Evolutionary conservation across 1,140 invertebrate genomes (phyloP).

Genomic region (Pollicipes pollicipes): DNA sequence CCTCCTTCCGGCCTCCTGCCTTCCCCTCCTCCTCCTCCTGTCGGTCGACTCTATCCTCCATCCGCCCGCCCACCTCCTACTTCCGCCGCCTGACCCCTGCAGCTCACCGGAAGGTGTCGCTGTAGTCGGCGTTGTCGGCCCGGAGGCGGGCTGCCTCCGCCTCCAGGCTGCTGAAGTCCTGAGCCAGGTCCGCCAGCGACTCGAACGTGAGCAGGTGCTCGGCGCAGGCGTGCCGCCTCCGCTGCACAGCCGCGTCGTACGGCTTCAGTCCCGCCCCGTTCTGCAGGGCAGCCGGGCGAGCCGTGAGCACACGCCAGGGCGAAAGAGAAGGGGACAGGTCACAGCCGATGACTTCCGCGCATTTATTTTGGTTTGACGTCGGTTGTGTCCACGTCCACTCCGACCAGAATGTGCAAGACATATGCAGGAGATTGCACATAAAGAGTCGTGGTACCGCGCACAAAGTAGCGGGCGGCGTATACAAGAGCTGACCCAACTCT

Average conservation of each 20-base stretch:
- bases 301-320: no score
- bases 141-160: neutral
- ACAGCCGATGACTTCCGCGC: neutral
- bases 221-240: conserved; percentile 17
- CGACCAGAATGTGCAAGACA: no score
- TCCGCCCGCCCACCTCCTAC: no score
- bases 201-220: conserved; percentile 14
- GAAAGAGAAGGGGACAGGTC: neutral
- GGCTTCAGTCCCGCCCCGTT: conserved; percentile 19
- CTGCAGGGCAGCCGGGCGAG: no score
- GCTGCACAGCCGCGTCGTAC: conserved; percentile 17
- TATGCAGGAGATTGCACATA: neutral
- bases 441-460: no score
- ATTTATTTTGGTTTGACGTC: neutral
- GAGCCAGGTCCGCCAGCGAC: neutral
- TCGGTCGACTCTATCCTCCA: no score
- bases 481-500: no score
- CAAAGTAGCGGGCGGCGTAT: no score
- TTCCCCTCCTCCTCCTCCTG: no score
- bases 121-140: neutral
- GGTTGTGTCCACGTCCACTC: neutral
- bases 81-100: no score
- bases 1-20: no score
- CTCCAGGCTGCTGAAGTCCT: neutral
- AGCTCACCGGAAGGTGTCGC: neutral